Base-by-base conservation (phyloP, 2,113 vertebrate species). In the Phrynosoma blainvillii region DNA sequence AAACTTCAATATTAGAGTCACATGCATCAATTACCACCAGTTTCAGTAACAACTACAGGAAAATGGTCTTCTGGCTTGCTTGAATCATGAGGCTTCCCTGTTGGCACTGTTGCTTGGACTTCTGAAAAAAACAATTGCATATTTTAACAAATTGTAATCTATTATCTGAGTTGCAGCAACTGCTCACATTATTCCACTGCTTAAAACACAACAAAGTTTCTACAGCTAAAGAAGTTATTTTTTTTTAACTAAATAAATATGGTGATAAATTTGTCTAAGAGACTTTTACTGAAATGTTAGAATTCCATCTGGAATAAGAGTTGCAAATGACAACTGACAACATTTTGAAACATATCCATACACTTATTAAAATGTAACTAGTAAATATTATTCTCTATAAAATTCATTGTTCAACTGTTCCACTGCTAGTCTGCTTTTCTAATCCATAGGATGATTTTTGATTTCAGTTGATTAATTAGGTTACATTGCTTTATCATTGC, bases 31-130 rank as follows among this genome's bases (percentile, higher is more conserved):
- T 95, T 95, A 97, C 97, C 97, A 97, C 97, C 97, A 95, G 97
- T 94, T 96, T 97, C 97, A 89, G 97, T 97, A 89, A 97, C 96
- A 82, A 95, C 96, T 82, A 97, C 91, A 88, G 97, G 96, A 91
- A 96, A 96, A 74, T 96, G 90, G 79, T 97, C 96, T 94, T 94
- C 96, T 87, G 97, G 95, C 87, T 96, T 96, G 86, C 93, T 96
- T 90, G 96, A 95, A 89, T 96, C 96, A 62, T 96, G 95, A 20
- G 96, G 87, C 87, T 95, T 97, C 94, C 95, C 95, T 56, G 94
- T 93, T 66, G 96, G 92, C 12, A 94, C 94, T 13, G 97, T 96
- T 79, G 96, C 96, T 32, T 91, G 94, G 90, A 95, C 87, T 87
- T 97, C 98, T 98, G 94, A 36, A 70, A 93, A 97, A 93, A 81